Evolutionary conservation across 2,113 vertebrate genomes (phyloP).

Genomic region (Cyanoliseus patagonus): DNA sequence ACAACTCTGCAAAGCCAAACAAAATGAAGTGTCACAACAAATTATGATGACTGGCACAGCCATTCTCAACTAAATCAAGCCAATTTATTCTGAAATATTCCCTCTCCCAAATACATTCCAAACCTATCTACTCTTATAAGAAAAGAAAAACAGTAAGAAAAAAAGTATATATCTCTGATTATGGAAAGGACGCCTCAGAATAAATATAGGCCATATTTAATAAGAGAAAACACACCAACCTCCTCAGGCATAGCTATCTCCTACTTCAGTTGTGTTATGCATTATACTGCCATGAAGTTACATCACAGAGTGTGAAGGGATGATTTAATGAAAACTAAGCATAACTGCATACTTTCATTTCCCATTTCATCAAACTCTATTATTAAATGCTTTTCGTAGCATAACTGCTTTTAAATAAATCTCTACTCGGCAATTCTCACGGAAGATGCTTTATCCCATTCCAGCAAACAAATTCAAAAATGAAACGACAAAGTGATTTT

Average conservation of each 20-base stretch:
- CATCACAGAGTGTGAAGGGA: not conserved
- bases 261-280: not conserved
- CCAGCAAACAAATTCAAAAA: not conserved
- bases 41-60: slow-evolving; percentile 18
- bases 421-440: not conserved
- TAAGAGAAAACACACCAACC: not conserved
- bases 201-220: not conserved
- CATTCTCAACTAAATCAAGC: not conserved
- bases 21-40: slow-evolving; percentile 53
- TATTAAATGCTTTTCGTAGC: slow-evolving; percentile 32
- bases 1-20: slow-evolving; percentile 26
- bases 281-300: not conserved
- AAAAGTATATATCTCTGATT: not conserved
- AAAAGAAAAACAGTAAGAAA: not conserved
- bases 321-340: slow-evolving; percentile 35
- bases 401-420: slow-evolving; percentile 8
- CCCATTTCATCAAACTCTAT: slow-evolving; percentile 15
- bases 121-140: not conserved
- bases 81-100: not conserved
- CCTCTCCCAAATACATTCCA: not conserved
- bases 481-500: not conserved
- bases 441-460: not conserved
- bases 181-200: not conserved
- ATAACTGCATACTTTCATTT: slow-evolving; percentile 2
- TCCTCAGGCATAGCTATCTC: not conserved